Evolutionary conservation across 2,113 vertebrate species (phyloP).

Genomic region (Actenoides lindsayi): DNA sequence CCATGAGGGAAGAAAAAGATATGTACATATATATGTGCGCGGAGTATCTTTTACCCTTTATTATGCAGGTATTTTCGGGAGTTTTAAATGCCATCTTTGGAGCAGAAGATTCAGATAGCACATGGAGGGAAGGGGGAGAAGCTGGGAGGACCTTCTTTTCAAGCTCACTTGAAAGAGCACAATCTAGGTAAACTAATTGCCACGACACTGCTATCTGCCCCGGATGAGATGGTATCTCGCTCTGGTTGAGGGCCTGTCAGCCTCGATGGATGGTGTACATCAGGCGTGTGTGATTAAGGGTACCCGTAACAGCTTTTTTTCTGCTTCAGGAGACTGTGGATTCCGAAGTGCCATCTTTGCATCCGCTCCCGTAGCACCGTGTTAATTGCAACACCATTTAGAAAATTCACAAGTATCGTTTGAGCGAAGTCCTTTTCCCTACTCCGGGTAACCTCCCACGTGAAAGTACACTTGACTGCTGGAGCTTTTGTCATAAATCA

Average conservation of each 20-base stretch:
- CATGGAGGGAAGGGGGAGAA: background rate
- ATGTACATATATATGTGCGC: background rate
- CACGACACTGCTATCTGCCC: background rate
- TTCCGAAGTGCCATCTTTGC: background rate
- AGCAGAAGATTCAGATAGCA: background rate
- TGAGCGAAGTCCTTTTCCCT: background rate
- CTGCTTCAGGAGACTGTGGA: background rate
- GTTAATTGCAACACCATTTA: background rate
- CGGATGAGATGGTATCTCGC: background rate
- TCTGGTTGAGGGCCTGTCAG: background rate
- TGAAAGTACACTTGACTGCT: background rate
- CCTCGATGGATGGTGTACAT: background rate
- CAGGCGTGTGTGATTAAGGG: background rate
- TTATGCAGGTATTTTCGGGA: constrained; percentile 28
- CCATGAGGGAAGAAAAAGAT: background rate
- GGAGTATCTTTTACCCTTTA: constrained; percentile 20
- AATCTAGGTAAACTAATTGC: background rate
- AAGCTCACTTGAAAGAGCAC: background rate
- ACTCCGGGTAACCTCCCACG: background rate
- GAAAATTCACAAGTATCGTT: rapidly evolving
- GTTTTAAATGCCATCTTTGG: constrained; percentile 4
- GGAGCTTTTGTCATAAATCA: background rate
- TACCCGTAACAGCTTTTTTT: background rate
- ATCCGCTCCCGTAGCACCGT: background rate
- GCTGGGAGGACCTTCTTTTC: background rate